phyloP scores from a whole-genome alignment of 2,888 invertebrate genomes.

The Scaptomyza reducta region DNA sequence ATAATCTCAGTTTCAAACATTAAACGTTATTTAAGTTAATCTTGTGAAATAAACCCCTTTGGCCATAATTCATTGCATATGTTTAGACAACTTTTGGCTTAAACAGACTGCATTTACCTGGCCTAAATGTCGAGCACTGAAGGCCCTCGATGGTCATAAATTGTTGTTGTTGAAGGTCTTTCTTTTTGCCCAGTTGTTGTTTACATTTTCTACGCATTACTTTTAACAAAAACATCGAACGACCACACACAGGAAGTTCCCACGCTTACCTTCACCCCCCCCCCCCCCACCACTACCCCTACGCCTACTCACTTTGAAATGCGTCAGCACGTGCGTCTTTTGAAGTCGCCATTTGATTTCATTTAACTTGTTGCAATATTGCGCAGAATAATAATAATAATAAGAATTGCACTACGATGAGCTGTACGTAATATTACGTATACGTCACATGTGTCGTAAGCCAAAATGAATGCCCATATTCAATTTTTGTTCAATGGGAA shows the following conservation, averaged over 20 bases:
- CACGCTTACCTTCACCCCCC: constrained; percentile 13
- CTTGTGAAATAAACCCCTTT: neutral
- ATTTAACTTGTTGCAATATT: constrained; percentile 69
- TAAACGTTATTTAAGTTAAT: neutral
- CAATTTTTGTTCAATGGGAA: too few species aligned
- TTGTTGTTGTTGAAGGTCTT: constrained; percentile 42
- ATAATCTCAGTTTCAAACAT: too few species aligned
- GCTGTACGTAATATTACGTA: constrained; percentile 54
- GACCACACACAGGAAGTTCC: constrained; percentile 4
- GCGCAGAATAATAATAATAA: constrained; percentile 59
- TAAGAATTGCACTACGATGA: constrained; percentile 52
- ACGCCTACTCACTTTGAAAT: neutral
- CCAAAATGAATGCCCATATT: constrained; percentile 44
- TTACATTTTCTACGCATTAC: constrained; percentile 61
- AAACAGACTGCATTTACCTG: constrained; percentile 2
- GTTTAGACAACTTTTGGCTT: neutral
- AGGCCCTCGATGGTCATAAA: constrained; percentile 56
- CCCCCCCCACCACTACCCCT: neutral
- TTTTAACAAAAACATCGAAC: constrained; percentile 13
- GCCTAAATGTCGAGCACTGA: constrained; percentile 6
- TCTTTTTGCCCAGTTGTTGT: constrained; percentile 51
- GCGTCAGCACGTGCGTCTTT: constrained; percentile 8
- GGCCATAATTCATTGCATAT: constrained; percentile 10
- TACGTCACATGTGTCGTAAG: constrained; percentile 49
- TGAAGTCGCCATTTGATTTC: constrained; percentile 47